Percentiles rank a stretch among this genome's conserved stretches.
Evolutionary conservation across 1,140 invertebrate genomes (phyloP).

Genomic region (Parapsyche elsis): DNA sequence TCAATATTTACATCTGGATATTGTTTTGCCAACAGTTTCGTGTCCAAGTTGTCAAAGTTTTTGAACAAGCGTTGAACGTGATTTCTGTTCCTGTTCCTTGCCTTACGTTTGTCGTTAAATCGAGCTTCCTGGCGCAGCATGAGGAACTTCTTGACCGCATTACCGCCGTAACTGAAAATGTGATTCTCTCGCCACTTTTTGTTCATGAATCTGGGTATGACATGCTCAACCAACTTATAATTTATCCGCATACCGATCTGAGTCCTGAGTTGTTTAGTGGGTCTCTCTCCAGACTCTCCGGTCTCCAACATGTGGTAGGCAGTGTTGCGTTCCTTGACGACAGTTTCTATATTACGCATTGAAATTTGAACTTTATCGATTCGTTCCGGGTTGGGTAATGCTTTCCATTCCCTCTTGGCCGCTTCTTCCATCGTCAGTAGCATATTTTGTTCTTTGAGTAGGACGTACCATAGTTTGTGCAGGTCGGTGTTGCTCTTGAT

Average conservation of each 20-base stretch:
- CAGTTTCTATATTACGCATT: slow-evolving; percentile 93
- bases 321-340: slow-evolving; percentile 91
- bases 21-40: slow-evolving; percentile 75
- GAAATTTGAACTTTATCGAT: slow-evolving; percentile 95
- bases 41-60: slow-evolving; percentile 80
- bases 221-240: slow-evolving; percentile 61
- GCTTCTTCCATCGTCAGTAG: slow-evolving; percentile 95
- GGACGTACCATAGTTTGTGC: slow-evolving; percentile 97
- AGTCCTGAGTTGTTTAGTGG: slow-evolving; percentile 70
- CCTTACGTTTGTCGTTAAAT: slow-evolving; percentile 68
- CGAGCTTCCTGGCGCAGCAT: slow-evolving; percentile 74
- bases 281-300: slow-evolving; percentile 83
- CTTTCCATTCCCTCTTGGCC: slow-evolving; percentile 73
- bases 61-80: slow-evolving; percentile 77
- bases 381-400: slow-evolving; percentile 96
- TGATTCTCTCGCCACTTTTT: slow-evolving; percentile 70
- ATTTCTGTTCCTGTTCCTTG: slow-evolving; percentile 70
- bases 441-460: slow-evolving; percentile 98
- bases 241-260: slow-evolving; percentile 70
- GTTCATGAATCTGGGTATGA: slow-evolving; percentile 71
- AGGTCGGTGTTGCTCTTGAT: slow-evolving; percentile 96
- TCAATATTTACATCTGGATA: slow-evolving; percentile 84
- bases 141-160: slow-evolving; percentile 74
- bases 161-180: slow-evolving; percentile 61
- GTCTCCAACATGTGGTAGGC: slow-evolving; percentile 93